Base-by-base conservation (phyloP, 1,140 invertebrate species). In the Megalopta genalis region DNA sequence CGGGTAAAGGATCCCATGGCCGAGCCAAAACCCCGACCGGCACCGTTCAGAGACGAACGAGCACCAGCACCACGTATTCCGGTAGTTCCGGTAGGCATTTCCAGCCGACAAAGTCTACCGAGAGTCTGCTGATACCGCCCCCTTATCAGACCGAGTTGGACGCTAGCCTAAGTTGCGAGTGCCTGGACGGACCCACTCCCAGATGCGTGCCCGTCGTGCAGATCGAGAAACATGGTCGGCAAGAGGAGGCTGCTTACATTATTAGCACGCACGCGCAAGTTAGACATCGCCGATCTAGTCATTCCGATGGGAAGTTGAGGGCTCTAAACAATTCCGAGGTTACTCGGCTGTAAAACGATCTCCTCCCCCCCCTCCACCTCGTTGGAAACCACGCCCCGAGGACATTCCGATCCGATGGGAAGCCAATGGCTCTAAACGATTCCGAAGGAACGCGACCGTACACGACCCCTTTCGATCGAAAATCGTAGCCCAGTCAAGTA, bases 101-200 rank as follows among this genome's bases (percentile, higher is more conserved):
- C 87, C 95, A 93, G 87, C 93, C 95, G 7, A 96, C 95, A 4
- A 97, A 97, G 90, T 97, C 96, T 3, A 97, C 96, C 0, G 96
- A 97, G 89, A 96, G 95, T 86, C 91, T 97, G 18, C 91, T 97
- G 21, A 94, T 95, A 7, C 94, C 95, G 1, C 93, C 94, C 62
- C 93, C 93, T 46, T 94, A 94, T 42, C 95, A 95, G 0, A 65
- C 71, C 4, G 95, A 66, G 39, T 25, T 66, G 23, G 63, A 42
- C 37, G 63, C 63, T 5, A 64, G 63, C 10, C 37, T 64, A n/a
- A 64, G 63, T 37, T 64, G 37, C 60, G 84, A 68, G 71, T 84
- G 72, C 39, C 16, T 65, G 3, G 94, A 95, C 54, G 86, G 80
- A 73, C 27, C 80, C 37, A 39, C 66, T 65, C 82, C 84, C 5